A percentile compares a stretch with the other conserved stretches of the same genome.
Evolutionary conservation across 2,113 vertebrate species (phyloP).

Genomic region (Sus scrofa): T2T-Sscrofa CM000812.6:148344001-148344500

Average conservation of each 20-base stretch:
- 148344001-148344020: background rate
- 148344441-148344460: background rate
- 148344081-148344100: no score
- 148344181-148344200: background rate
- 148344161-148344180: background rate
- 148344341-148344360: background rate
- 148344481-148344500: background rate
- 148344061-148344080: background rate
- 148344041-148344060: background rate
- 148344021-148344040: background rate
- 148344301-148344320: background rate
- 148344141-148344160: background rate
- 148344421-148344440: background rate
- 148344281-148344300: background rate
- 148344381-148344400: background rate
- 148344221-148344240: background rate
- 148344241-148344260: background rate
- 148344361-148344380: background rate
- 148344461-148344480: fast-evolving
- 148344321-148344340: background rate
- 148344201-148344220: background rate
- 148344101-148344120: background rate
- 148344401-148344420: background rate
- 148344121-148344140: no score
- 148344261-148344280: background rate